phyloP scores from a whole-genome alignment of 2,113 vertebrate genomes.

The Ammospiza nelsoni region DNA sequence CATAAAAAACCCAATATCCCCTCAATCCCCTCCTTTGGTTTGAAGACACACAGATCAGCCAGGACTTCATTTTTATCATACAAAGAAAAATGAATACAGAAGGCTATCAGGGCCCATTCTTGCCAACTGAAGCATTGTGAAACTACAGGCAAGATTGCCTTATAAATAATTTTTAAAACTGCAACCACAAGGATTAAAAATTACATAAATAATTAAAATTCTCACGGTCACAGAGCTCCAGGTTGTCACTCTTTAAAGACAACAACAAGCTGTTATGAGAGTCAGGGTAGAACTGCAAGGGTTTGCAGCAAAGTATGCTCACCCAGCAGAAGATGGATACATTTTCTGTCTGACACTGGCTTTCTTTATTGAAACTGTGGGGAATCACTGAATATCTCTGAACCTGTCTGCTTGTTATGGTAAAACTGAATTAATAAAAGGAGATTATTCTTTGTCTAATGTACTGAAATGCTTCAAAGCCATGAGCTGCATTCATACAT shows the following conservation, averaged over 20 bases:
- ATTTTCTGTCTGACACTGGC: not conserved
- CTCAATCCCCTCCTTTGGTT: not conserved
- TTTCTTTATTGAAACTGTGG: not conserved
- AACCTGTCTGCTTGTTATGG: not conserved
- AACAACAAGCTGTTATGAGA: not conserved
- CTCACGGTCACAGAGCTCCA: not conserved
- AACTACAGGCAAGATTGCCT: not conserved
- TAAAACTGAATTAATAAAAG: not conserved
- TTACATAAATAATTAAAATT: not conserved
- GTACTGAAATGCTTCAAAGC: not conserved
- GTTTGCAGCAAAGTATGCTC: not conserved
- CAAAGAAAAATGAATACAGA: not conserved
- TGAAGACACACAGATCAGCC: not conserved
- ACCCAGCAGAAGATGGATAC: not conserved
- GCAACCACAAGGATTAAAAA: not conserved
- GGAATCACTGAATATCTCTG: not conserved
- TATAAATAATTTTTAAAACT: not conserved
- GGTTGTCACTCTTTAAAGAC: not conserved
- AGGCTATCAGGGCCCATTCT: not conserved
- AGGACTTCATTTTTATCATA: not conserved
- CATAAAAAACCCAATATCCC: fast-evolving
- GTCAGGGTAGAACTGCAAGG: not conserved
- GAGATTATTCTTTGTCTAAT: not conserved
- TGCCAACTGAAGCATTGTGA: not conserved
- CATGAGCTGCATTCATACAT: not conserved